These are phyloP conservation scores for Mycteria americana DNA, from an alignment of 2,797 vertebrate genomes.

Conservation along the genomic window DNA sequence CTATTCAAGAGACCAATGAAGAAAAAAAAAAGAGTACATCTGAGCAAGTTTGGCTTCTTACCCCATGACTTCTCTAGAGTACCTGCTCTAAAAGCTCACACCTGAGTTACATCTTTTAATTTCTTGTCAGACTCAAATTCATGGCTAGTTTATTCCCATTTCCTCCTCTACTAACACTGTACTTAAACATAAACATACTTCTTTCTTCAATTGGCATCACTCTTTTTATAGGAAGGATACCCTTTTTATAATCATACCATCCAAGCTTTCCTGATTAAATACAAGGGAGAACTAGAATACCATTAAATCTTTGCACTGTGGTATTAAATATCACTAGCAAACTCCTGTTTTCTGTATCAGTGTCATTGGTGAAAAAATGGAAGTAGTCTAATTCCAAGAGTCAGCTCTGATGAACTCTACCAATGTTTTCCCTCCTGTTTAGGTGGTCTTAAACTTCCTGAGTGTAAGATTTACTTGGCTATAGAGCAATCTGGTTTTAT, in stretches of 20 bases:
- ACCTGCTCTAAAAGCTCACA: background rate
- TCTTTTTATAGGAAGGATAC: background rate
- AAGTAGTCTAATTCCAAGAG: background rate
- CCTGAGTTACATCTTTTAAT: background rate
- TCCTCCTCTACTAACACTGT: background rate
- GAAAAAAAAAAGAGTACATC: accelerated
- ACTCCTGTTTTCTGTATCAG: background rate
- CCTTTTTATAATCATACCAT: background rate
- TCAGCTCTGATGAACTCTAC: background rate
- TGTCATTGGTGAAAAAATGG: background rate
- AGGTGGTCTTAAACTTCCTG: background rate
- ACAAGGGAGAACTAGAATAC: background rate
- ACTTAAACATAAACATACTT: background rate
- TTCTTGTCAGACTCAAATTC: background rate
- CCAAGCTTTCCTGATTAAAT: background rate
- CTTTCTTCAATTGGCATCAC: background rate
- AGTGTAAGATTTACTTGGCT: background rate
- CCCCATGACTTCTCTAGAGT: background rate
- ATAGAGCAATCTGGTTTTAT: background rate
- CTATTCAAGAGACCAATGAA: background rate
- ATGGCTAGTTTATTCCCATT: background rate
- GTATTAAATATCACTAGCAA: background rate
- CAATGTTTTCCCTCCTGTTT: background rate
- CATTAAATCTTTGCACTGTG: background rate
- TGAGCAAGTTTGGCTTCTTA: background rate